Evolutionary conservation across 1,140 invertebrate species (phyloP).

Genomic region (Trichonephila inaurata): DNA sequence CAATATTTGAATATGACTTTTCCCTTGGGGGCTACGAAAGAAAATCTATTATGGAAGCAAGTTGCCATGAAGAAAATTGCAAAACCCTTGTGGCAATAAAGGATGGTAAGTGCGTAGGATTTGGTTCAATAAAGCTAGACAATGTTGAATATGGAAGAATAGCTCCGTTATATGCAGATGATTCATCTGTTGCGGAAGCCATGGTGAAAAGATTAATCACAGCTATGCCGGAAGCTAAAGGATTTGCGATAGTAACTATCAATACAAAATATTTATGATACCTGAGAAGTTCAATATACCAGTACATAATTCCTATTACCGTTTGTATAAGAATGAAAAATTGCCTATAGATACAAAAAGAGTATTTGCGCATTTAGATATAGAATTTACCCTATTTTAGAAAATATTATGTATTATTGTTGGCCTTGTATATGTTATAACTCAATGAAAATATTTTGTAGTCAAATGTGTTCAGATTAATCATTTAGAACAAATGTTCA

Average conservation of each 20-base stretch:
- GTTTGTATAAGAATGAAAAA: neutral
- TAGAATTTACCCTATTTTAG: neutral
- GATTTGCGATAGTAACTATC: neutral
- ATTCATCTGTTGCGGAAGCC: neutral
- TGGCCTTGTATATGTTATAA: too few relatives aligned
- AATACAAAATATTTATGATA: neutral
- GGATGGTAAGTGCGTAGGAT: neutral
- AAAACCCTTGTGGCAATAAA: neutral
- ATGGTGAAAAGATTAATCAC: neutral
- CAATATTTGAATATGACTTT: neutral
- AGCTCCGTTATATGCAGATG: neutral
- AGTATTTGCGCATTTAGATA: neutral
- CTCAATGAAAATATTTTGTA: too few relatives aligned
- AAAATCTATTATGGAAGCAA: neutral
- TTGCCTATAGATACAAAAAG: neutral
- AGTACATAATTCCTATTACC: neutral
- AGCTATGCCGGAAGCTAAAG: neutral
- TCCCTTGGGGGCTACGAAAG: neutral
- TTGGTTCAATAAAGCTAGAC: neutral
- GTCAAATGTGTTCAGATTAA: too few relatives aligned
- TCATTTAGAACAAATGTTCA: too few relatives aligned
- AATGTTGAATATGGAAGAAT: neutral
- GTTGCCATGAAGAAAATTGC: neutral
- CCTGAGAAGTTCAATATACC: neutral
- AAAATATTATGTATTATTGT: too few relatives aligned